Evolutionary conservation across 1,140 invertebrate genomes (phyloP), one percentile per base, ranked within the genome.

Genomic region (Aphidius ervi): DNA sequence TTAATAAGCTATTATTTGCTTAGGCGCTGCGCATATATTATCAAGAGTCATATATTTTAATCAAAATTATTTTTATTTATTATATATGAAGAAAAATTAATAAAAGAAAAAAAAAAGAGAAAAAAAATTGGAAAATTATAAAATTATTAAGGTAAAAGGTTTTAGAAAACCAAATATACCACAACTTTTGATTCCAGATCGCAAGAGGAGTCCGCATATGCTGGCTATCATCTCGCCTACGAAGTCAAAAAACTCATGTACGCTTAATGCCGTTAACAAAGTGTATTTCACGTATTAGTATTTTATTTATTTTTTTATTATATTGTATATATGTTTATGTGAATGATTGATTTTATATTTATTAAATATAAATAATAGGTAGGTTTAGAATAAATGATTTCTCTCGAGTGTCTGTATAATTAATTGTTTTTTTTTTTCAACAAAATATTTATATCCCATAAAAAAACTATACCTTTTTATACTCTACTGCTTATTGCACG

Each of bases 241-340:
- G 94, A 97, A 94, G 94, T 97, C 85, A 96, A 97, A 93, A 97
- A 97, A 86, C 92, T 97, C 87, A 96, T 97, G 94, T 96, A 95
- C 86, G 92, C 88, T 85, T 86, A 79, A 57, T 81, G 82, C 76
- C 70, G 76, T 78, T 79, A 81, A 75, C 72, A 74, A 67, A 69
- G 52, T 67, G 40, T 61, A 20, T 63, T 16, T 58, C 54, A 68
- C 64, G 58, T 68, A 64, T 67, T 68, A 41, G 61, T 56, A 40
- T 56, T 46, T 65, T 63, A 48, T 48, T 49, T 39, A 55, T 60
- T 64, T 50, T 60, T 9, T 31, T 31, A 31, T 31, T 31, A 31
- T 31, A 0, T 31, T 31, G 23, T 31, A 31, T 4, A 31, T 1
- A 31, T 3, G 23, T 31, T 31, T 31, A 31, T 31, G 23, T 31